A percentile compares a stretch with the other conserved stretches of the same genome.
Evolutionary conservation across 2,888 invertebrate species (phyloP).

Genomic region (Eilema sororculum): DNA sequence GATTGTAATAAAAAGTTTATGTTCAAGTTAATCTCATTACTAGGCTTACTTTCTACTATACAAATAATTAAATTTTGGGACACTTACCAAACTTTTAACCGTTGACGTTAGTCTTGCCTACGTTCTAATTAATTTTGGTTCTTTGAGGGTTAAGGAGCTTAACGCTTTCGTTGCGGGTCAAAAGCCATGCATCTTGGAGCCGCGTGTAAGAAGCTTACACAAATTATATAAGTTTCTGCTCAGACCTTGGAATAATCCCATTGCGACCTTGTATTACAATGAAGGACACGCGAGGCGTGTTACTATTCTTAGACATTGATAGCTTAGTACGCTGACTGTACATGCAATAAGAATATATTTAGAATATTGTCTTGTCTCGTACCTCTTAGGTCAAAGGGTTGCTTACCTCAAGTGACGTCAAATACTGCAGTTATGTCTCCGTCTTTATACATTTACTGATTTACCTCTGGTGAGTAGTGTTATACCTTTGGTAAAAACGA

Average conservation of each 20-base stretch:
- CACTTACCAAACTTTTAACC: background rate
- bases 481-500: no score
- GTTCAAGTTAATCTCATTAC: background rate
- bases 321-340: constrained; percentile 12
- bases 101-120: background rate
- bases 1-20: background rate
- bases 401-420: no score
- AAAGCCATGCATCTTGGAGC: constrained; percentile 10
- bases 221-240: constrained; percentile 19
- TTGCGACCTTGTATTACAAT: constrained; percentile 19
- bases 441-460: no score
- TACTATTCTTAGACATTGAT: constrained; percentile 25
- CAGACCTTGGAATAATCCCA: constrained; percentile 23
- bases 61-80: background rate
- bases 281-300: constrained; percentile 22
- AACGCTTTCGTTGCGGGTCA: constrained; percentile 1
- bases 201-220: constrained; percentile 16
- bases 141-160: background rate
- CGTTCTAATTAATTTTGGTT: background rate
- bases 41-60: background rate
- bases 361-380: background rate
- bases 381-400: background rate
- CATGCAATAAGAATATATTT: background rate
- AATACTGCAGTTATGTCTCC: no score
- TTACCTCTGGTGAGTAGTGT: no score